Evolutionary conservation across 2,113 vertebrate species (phyloP).

Genomic region (Microtus pennsylvanicus): DNA sequence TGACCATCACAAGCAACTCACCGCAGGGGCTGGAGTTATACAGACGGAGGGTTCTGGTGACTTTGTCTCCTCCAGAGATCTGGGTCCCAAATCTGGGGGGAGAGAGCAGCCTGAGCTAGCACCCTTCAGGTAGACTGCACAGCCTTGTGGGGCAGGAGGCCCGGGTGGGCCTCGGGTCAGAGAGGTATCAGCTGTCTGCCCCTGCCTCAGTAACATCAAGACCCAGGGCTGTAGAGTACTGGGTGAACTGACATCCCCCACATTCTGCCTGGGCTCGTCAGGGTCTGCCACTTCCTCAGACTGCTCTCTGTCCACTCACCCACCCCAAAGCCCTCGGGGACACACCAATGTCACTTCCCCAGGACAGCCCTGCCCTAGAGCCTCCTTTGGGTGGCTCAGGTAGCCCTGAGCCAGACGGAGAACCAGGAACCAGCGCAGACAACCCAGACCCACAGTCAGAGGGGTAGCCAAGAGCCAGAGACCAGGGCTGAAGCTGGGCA

Average conservation of each 20-base stretch:
- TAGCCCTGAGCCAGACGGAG: background rate
- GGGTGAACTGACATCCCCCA: background rate
- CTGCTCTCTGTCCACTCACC: background rate
- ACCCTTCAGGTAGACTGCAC: fast-evolving
- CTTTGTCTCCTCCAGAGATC: conserved; percentile 91
- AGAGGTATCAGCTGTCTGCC: background rate
- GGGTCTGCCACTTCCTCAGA: background rate
- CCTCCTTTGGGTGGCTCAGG: background rate
- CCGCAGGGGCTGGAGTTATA: conserved; percentile 93
- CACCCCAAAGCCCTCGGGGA: background rate
- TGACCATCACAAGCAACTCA: conserved; percentile 75
- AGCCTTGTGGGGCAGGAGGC: background rate
- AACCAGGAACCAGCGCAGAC: background rate
- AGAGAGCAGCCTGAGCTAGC: background rate
- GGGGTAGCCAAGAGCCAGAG: background rate
- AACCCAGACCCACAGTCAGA: background rate
- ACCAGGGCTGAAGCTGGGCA: conserved; percentile 59
- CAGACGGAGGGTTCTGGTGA: conserved; percentile 90
- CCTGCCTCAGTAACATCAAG: background rate
- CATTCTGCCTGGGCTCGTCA: background rate
- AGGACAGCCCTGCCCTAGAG: background rate
- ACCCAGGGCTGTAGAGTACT: background rate
- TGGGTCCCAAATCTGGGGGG: conserved; percentile 92
- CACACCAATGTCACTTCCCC: background rate
- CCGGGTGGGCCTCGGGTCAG: fast-evolving